A percentile compares a stretch with the other conserved stretches of the same genome.
Conservation (phyloP, 2,797 vertebrate genomes). For the Yasuhikotakia modesta region DNA sequence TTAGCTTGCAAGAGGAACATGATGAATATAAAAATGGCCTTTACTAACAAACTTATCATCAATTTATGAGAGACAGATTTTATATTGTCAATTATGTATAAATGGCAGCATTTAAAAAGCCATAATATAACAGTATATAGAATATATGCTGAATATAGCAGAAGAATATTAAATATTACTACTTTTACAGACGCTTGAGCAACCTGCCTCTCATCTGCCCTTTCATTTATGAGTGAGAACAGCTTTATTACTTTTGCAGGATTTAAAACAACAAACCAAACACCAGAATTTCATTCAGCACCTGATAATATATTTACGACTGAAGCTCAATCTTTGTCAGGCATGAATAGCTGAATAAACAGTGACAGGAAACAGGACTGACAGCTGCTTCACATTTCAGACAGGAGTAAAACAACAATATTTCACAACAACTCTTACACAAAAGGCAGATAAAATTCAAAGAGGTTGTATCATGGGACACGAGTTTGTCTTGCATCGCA, state of each 20-base stretch:
- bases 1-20: not conserved
- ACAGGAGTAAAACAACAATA: conserved; percentile 17
- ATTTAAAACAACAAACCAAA: not conserved
- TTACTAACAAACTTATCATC: conserved; percentile 5
- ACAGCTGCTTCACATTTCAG: conserved; percentile 27
- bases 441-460: not conserved
- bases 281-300: not conserved
- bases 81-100: not conserved
- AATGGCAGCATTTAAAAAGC: not conserved
- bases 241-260: not conserved
- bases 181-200: conserved; percentile 17
- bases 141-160: too few relatives aligned
- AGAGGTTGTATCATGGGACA: not conserved
- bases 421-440: not conserved
- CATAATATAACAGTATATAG: too few relatives aligned
- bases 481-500: too few relatives aligned
- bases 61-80: conserved; percentile 9
- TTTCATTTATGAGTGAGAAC: conserved; percentile 5
- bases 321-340: not conserved
- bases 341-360: conserved; percentile 3
- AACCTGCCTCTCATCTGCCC: conserved; percentile 31
- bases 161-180: not conserved
- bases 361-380: conserved; percentile 7
- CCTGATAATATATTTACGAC: not conserved
- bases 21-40: conserved; percentile 1